Conservation (phyloP, 2,888 invertebrate genomes). For the Andrena bucephala region DNA sequence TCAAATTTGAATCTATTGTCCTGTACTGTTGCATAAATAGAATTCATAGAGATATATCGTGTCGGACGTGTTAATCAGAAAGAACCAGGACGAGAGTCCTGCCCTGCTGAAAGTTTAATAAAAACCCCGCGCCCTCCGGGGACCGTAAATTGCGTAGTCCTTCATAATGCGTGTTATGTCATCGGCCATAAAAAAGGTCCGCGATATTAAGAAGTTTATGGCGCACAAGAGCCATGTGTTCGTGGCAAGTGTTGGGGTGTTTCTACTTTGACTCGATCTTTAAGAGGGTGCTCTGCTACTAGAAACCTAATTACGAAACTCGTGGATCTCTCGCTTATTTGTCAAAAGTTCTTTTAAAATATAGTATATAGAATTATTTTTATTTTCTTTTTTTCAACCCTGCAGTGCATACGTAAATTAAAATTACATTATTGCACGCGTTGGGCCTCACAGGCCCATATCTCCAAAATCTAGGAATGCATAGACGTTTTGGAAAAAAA, state of each 20-base stretch:
- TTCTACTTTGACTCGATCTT: not conserved
- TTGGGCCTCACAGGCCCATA: no score
- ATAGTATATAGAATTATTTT: not conserved
- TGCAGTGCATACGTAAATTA: no score
- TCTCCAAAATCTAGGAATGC: no score
- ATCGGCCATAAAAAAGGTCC: constrained; percentile 33
- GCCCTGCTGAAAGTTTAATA: constrained; percentile 48
- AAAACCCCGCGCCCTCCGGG: not conserved
- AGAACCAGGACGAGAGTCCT: not conserved
- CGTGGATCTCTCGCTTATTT: not conserved
- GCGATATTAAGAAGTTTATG: constrained; percentile 43
- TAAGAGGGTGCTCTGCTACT: not conserved
- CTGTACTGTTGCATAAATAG: not conserved
- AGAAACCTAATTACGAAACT: not conserved
- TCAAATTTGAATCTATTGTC: not conserved
- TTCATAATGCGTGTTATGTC: constrained; percentile 32
- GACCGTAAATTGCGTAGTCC: constrained; percentile 29
- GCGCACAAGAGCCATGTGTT: not conserved
- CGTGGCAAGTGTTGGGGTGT: not conserved
- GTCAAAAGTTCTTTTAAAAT: not conserved
- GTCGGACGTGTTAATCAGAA: constrained; percentile 8
- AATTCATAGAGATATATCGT: constrained; percentile 4
- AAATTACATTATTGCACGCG: no score
- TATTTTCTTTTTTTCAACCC: not conserved
- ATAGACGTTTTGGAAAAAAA: no score